Evolutionary conservation across 2,797 vertebrate species (phyloP).

Genomic region (Darevskia mixta): DNA sequence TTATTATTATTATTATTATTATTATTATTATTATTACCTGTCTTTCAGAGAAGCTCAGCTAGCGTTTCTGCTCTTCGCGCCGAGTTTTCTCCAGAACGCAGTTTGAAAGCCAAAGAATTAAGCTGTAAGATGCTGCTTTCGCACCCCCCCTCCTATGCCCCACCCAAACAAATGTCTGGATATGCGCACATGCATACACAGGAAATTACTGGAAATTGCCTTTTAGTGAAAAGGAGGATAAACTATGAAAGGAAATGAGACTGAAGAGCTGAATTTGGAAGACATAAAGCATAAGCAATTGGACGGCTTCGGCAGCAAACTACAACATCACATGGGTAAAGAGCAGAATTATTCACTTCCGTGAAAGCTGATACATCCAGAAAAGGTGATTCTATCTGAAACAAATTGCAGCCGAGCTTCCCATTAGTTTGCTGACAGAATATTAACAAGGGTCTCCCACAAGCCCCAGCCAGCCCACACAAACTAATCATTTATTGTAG

Average conservation of each 20-base stretch:
- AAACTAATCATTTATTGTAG: not conserved
- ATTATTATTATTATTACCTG: not conserved
- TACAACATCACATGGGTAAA: not conserved
- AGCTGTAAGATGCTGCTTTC: not conserved
- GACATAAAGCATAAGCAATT: not conserved
- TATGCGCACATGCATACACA: not conserved
- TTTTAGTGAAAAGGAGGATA: not conserved
- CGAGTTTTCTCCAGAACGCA: not conserved
- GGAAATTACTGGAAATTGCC: not conserved
- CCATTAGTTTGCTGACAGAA: constrained; percentile 23
- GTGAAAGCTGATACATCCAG: not conserved
- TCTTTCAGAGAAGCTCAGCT: not conserved
- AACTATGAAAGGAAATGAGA: not conserved
- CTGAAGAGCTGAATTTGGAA: not conserved
- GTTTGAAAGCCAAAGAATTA: not conserved
- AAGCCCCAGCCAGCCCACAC: not conserved
- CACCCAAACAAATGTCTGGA: not conserved
- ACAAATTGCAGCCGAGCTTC: not conserved
- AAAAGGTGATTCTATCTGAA: not conserved
- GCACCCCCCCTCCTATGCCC: not conserved
- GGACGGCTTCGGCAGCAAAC: not conserved
- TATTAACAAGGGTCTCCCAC: constrained; percentile 27
- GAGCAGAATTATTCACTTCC: not conserved
- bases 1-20: too few relatives aligned
- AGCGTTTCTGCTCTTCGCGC: not conserved